Conservation (phyloP, 2,797 vertebrate species). For the Acanthurus lineatus region DNA sequence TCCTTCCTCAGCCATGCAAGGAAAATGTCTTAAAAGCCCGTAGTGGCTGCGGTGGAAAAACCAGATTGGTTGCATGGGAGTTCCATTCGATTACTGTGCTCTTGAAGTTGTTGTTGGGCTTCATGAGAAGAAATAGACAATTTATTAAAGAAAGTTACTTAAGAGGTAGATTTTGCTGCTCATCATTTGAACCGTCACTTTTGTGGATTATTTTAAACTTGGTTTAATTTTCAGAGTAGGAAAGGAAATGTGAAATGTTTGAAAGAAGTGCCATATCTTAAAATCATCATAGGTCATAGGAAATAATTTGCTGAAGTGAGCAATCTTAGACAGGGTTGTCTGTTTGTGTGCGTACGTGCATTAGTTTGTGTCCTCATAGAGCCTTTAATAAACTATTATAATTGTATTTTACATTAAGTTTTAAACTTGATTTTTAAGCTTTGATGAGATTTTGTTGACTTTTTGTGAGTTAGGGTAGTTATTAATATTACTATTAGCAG, state of each 20-base stretch:
- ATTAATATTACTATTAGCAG: neutral
- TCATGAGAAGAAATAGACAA: constrained; percentile 20
- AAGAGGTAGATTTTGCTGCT: constrained; percentile 24
- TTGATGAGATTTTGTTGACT: neutral
- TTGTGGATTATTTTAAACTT: constrained; percentile 23
- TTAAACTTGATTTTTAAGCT: neutral
- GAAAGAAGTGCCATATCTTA: constrained; percentile 1
- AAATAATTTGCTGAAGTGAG: constrained; percentile 5
- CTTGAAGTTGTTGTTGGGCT: constrained; percentile 22
- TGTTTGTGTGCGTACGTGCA: too few relatives aligned
- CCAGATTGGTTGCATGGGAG: constrained; percentile 48
- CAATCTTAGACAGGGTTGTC: too few relatives aligned
- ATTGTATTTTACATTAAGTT: neutral
- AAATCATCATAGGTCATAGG: constrained; percentile 5
- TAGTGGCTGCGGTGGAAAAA: constrained; percentile 55
- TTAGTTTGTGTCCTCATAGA: neutral
- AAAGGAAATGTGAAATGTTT: constrained; percentile 6
- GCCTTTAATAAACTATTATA: neutral
- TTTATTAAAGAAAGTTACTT: constrained; percentile 33
- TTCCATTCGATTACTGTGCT: constrained; percentile 30
- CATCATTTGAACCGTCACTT: constrained; percentile 33
- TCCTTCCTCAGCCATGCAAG: constrained; percentile 75
- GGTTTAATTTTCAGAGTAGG: constrained; percentile 1
- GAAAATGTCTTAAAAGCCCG: constrained; percentile 73
- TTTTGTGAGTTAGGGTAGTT: neutral